A percentile compares a stretch with the other conserved stretches of the same genome.
Evolutionary conservation across 2,797 vertebrate genomes (phyloP).

Genomic region (Phalanger gymnotis): DNA sequence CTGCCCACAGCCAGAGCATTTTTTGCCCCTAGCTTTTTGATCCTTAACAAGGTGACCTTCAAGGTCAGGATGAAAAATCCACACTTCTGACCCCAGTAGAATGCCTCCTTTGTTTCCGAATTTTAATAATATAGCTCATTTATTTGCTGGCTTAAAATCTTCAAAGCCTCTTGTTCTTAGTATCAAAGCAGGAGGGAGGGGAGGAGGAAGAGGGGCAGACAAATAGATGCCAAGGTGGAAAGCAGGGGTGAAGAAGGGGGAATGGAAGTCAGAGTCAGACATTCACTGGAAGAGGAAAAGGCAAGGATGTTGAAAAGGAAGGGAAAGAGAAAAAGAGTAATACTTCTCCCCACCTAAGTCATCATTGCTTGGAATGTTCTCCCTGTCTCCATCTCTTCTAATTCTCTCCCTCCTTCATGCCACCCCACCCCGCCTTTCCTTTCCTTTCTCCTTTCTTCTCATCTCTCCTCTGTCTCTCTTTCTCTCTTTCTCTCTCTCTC

Average conservation of each 20-base stretch:
- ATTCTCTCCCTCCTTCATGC: neutral
- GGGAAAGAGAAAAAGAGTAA: too few relatives aligned
- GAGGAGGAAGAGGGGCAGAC: neutral
- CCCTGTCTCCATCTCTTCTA: rapidly evolving
- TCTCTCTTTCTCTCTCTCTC: too few relatives aligned
- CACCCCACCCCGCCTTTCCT: neutral
- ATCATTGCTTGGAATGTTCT: neutral
- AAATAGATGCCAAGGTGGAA: neutral
- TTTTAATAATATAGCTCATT: neutral
- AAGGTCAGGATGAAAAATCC: neutral
- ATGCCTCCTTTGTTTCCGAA: neutral
- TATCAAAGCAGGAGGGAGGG: neutral
- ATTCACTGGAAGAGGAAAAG: neutral
- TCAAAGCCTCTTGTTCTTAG: neutral
- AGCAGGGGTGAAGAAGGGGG: neutral
- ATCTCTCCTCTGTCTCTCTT: too few relatives aligned
- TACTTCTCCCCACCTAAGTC: neutral
- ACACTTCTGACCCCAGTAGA: neutral
- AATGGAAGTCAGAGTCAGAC: neutral
- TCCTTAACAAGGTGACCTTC: neutral
- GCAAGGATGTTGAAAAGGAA: neutral
- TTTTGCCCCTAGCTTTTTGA: neutral
- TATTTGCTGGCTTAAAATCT: neutral
- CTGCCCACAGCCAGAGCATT: neutral
- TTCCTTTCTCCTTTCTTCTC: too few relatives aligned